Conservation (phyloP, 92 coral and sea anemone genomes). For the Desmophyllum pertusum region DNA sequence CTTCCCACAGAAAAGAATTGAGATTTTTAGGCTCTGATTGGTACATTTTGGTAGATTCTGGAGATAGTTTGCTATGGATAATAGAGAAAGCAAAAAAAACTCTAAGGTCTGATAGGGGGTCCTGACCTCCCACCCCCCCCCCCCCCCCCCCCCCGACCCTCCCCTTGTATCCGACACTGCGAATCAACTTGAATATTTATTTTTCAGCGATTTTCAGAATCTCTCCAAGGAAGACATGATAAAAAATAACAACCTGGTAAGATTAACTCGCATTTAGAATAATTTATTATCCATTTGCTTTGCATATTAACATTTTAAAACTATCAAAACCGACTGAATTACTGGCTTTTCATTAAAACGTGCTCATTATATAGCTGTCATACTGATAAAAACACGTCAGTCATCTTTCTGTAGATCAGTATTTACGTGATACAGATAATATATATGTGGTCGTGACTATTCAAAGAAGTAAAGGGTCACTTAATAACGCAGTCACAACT, state of each 20-base stretch:
- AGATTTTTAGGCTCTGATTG: too few species aligned
- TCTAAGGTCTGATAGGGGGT: too few species aligned
- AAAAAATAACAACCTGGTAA: slow-evolving; percentile 75
- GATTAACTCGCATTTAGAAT: not conserved
- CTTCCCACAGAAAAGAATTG: too few species aligned
- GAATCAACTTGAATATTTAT: not conserved
- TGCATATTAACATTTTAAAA: not conserved
- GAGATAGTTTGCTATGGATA: too few species aligned
- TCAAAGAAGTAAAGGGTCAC: not conserved
- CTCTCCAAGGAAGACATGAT: slow-evolving; percentile 68
- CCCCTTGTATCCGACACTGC: too few species aligned
- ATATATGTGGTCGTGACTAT: not conserved
- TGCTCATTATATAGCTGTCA: not conserved
- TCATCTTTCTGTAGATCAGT: not conserved
- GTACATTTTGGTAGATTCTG: too few species aligned
- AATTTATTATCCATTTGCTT: not conserved
- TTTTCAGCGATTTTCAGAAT: slow-evolving; percentile 65
- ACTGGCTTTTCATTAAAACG: not conserved
- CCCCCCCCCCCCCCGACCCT: too few species aligned
- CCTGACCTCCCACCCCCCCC: too few species aligned
- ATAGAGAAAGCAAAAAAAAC: too few species aligned
- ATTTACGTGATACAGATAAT: not conserved
- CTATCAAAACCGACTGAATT: not conserved
- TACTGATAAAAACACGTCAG: not conserved
- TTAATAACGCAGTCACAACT: not conserved